A percentile compares a stretch with the other conserved stretches of the same genome.
Evolutionary conservation across 2,797 vertebrate genomes (phyloP).

Genomic region (Kryptopterus vitreolus): DNA sequence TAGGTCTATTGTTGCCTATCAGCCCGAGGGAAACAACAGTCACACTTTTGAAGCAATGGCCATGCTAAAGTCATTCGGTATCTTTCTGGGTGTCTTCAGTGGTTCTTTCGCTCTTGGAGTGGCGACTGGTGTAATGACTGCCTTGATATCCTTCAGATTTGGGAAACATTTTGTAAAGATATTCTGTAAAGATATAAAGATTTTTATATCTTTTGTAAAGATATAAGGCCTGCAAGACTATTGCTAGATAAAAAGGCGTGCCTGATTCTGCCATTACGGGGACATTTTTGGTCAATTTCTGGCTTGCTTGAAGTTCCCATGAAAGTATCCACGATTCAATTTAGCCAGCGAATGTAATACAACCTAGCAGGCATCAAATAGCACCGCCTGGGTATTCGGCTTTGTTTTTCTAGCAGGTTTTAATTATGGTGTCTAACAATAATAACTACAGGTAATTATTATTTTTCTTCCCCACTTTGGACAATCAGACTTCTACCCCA

Average conservation of each 20-base stretch:
- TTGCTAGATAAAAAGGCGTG: neutral
- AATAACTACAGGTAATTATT: neutral
- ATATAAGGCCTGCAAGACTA: neutral
- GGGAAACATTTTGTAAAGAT: neutral
- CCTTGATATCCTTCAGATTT: slow-evolving; percentile 87
- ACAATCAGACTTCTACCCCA: no score
- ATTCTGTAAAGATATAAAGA: neutral
- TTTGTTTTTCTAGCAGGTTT: slow-evolving; percentile 1
- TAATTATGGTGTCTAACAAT: neutral
- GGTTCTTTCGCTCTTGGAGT: slow-evolving; percentile 95
- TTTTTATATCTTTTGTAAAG: no score
- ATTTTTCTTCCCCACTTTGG: no score
- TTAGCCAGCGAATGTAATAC: neutral
- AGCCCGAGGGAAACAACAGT: slow-evolving; percentile 90
- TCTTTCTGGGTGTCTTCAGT: slow-evolving; percentile 96
- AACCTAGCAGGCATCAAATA: slow-evolving; percentile 4
- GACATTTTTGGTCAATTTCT: neutral
- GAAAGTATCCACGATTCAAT: neutral
- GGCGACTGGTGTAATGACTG: slow-evolving; percentile 90
- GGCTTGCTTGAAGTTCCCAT: neutral
- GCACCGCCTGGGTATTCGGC: neutral
- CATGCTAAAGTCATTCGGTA: slow-evolving; percentile 91
- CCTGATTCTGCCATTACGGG: neutral
- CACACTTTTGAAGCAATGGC: slow-evolving; percentile 93
- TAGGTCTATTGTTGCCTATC: slow-evolving; percentile 94